Conservation (phyloP, 1,140 invertebrate species). For the Heliconius nattereri region DNA sequence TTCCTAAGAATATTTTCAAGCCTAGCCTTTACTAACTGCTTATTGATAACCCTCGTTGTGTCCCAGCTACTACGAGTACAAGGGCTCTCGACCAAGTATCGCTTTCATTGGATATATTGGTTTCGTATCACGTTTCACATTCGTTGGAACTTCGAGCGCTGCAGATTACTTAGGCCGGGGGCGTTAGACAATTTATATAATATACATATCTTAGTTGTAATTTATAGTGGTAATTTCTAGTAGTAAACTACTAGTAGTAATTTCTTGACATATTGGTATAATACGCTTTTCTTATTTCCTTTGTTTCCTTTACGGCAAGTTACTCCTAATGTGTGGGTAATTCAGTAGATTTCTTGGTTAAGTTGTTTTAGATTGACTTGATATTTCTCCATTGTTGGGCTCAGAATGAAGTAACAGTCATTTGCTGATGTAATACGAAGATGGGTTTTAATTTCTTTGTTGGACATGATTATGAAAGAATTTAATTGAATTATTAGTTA, state of each 20-base stretch:
- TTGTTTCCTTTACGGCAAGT: conserved; percentile 49
- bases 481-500: not conserved
- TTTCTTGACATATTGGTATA: conserved; percentile 19
- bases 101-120: conserved; percentile 34
- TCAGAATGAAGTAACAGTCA: conserved; percentile 1
- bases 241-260: no score
- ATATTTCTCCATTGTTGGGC: conserved; percentile 11
- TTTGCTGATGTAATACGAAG: not conserved
- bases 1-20: not conserved
- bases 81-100: conserved; percentile 32
- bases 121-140: conserved; percentile 37
- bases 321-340: conserved; percentile 32
- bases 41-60: conserved; percentile 7
- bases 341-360: conserved; percentile 24
- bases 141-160: conserved; percentile 29
- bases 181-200: conserved; percentile 37
- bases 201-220: conserved; percentile 24
- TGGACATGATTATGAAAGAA: not conserved
- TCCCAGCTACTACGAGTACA: conserved; percentile 27
- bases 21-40: not conserved
- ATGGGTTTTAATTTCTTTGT: not conserved
- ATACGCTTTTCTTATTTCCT: conserved; percentile 42
- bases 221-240: conserved; percentile 27
- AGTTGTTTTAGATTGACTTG: conserved; percentile 25
- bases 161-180: conserved; percentile 33